These are phyloP conservation scores for Meandrusa payeni DNA, from an alignment of 2,888 invertebrate genomes.

Conservation along the genomic window DNA sequence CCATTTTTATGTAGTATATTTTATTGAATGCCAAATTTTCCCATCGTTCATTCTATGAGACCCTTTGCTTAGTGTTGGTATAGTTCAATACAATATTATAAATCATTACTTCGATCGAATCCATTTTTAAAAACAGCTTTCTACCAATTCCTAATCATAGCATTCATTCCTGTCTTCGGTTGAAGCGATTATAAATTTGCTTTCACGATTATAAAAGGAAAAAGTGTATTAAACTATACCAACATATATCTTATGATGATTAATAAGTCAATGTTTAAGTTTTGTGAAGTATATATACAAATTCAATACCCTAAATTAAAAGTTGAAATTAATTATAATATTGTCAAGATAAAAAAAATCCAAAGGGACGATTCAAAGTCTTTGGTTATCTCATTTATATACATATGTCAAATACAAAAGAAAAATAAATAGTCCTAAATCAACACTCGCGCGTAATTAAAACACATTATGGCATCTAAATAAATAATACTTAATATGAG, in stretches of 20 bases:
- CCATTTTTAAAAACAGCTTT: no score
- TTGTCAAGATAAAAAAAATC: constrained; percentile 46
- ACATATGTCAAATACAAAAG: constrained; percentile 53
- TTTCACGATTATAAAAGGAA: no score
- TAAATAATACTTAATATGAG: constrained; percentile 79
- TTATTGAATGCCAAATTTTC: constrained; percentile 57
- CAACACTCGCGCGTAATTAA: constrained; percentile 59
- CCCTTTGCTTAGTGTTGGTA: constrained; percentile 26
- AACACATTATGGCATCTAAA: constrained; percentile 76
- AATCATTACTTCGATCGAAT: no score
- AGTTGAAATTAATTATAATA: constrained; percentile 39
- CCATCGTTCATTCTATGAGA: constrained; percentile 33
- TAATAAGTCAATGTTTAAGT: constrained; percentile 5
- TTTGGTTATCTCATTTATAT: constrained; percentile 72
- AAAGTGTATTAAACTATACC: constrained; percentile 31
- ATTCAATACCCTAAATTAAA: constrained; percentile 38
- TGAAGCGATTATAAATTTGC: no score
- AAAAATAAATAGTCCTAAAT: constrained; percentile 59
- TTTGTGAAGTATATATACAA: constrained; percentile 43
- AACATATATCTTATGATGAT: constrained; percentile 14
- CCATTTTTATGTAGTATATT: constrained; percentile 14
- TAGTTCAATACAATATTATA: constrained; percentile 16
- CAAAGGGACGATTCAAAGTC: constrained; percentile 63
- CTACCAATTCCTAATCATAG: no score
- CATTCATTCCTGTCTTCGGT: no score